Base-by-base conservation (phyloP, 2,888 invertebrate genomes). In the Scrobipalpa costella region DNA sequence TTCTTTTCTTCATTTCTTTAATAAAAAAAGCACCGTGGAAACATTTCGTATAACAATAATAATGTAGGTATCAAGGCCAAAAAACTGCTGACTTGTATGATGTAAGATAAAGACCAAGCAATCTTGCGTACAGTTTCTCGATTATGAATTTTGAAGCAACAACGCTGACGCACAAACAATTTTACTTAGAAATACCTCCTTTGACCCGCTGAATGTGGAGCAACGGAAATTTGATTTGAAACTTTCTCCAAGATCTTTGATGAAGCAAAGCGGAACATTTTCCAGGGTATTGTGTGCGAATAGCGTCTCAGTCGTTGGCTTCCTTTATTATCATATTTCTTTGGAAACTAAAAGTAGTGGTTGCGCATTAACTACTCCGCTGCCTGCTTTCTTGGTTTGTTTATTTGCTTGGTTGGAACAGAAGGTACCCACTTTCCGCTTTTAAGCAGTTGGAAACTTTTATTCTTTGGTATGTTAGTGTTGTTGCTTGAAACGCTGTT, bases 191-290 rank as follows among this genome's bases (percentile, higher is more conserved):
- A 66, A 66, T 62, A 66, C 69, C 75, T 71, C 69, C 69, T 75
- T 75, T 77, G 79, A 75, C 76, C 75, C 71, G 73, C 73, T 72
- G 65, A 68, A 68, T 66, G 67, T 71, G 69, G 67, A 68, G 68
- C 67, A 64, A 66, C 69, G 80, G 76, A 82, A 84, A 82, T 82
- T 79, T 74, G 74, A 81, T 81, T 79, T 73, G 64, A 76, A 78
- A 80, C 73, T 80, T 80, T 74, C 71, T 66, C 65, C 73, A 65
- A 70, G 70, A 74, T 79, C 78, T 78, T 75, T 81, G 83, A 83
- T 81, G 81, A 80, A 73, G 77, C 77, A 79, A 81, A 81, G 79
- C 73, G 77, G 74, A 74, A 78, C 75, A 75, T 75, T 75, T 73
- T 74, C 69, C 70, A 64, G 67, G 64, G 71, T 71, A 71, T 80